Base-by-base conservation (phyloP, 2,113 vertebrate species). In the Electrona antarctica region DNA sequence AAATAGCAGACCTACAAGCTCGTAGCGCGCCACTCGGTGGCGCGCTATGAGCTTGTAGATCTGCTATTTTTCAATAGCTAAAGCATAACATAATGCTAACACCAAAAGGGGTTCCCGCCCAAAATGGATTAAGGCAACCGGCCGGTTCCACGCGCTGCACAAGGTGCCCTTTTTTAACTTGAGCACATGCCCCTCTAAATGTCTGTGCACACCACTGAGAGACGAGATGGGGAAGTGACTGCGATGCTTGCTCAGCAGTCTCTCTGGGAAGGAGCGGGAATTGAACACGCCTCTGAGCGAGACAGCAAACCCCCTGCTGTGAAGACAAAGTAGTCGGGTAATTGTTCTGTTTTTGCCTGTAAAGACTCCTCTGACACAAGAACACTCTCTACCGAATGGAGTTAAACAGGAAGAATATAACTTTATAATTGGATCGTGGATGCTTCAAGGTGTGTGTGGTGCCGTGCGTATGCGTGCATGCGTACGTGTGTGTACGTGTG, bases 201-300 rank as follows among this genome's bases (percentile, higher is more conserved):
- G n/a, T n/a, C n/a, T n/a, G n/a, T n/a, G n/a, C n/a, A n/a, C n/a
- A n/a, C n/a, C n/a, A n/a, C n/a, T n/a, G n/a, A n/a, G n/a, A n/a
- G n/a, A n/a, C n/a, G n/a, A n/a, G n/a, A n/a, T 59, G 0, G 12
- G 63, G 48, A 64, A 7, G 48, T 28, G 47, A 66, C 63, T 57
- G 60, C 0, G 9, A 28, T 55, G 73, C 81, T 76, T 41, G 50
- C 54, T 86, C 79, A 76, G 75, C 66, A 14, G 8, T 71, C 29
- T 79, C 58, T 61, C n/a, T 7, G 21, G 45, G 28, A 33, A 33
- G 29, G 29, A 33, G 29, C 29, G 29, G 29, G 29, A 57, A 14
- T 15, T 59, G 9, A 29, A 21, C 54, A 33, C 15, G 51, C 51
- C 13, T 54, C 4, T 13, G 51, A 13, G 51, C 12, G 6, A 54